phyloP scores from a whole-genome alignment of 2,888 invertebrate genomes.

The Luperina nickerlii region DNA sequence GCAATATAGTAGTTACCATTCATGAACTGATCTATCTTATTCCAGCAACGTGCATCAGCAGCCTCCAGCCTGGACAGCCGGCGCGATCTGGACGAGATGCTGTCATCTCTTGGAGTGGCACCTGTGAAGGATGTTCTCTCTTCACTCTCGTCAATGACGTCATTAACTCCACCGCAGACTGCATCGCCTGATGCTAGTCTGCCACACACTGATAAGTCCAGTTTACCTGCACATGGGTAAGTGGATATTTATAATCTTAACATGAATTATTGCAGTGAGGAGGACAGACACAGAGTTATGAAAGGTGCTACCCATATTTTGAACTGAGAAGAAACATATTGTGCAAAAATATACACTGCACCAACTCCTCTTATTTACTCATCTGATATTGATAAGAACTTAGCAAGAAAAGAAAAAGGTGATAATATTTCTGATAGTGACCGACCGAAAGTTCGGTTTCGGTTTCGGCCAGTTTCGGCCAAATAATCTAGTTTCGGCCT shows the following conservation, averaged over 20 bases:
- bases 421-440: background rate
- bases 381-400: background rate
- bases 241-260: constrained; percentile 35
- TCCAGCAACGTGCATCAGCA: constrained; percentile 87
- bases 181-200: constrained; percentile 95
- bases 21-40: constrained; percentile 7
- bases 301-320: background rate
- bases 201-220: constrained; percentile 91
- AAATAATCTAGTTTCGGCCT: too few relatives aligned
- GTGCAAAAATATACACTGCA: background rate
- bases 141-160: constrained; percentile 95
- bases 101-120: constrained; percentile 96
- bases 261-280: background rate
- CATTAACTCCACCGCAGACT: constrained; percentile 95
- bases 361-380: background rate
- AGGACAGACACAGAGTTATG: background rate
- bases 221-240: constrained; percentile 85
- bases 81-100: constrained; percentile 95
- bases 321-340: background rate
- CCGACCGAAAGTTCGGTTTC: too few relatives aligned
- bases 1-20: background rate
- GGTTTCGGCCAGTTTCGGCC: too few relatives aligned
- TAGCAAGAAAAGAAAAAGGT: background rate
- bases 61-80: constrained; percentile 88
- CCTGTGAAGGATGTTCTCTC: constrained; percentile 96